Base-by-base conservation (phyloP, 1,140 invertebrate species). In the Aphidius ervi region DNA sequence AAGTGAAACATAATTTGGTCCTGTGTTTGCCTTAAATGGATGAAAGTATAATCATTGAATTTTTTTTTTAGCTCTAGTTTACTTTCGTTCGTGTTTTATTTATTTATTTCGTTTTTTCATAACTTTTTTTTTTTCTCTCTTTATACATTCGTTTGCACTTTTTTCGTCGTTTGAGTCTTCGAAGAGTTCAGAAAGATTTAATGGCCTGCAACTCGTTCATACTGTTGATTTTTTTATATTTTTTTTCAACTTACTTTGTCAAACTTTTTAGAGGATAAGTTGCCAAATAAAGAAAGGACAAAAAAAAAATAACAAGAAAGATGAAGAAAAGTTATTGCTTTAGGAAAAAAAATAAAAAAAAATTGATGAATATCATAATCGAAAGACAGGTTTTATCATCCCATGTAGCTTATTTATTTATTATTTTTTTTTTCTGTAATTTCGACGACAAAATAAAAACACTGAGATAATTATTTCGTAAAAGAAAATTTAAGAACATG, bases 151-250 rank as follows among this genome's bases (percentile, higher is more conserved):
- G 47, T 42, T n/a, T 9, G 52, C 7, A 42, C 40, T 52, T 52
- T n/a, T 41, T 54, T 37, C 48, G 7, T 52, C 37, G 7, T 52
- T 52, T 39, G 39, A 54, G n/a, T 42, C 9, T 54, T 54, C 46
- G 46, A 46, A 57, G 56, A 57, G 46, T 57, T 57, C 20, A 57
- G 56, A 57, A 57, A 57, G 45, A 57, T 48, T 57, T 47, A 57
- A 57, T 57, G 56, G 56, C 46, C 46, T 55, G 53, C 53, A 55
- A 46, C 55, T 57, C 56, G 16, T 37, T 57, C 56, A 7, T 31
- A 39, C 10, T 9, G 23, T 20, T 45, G 8, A 5, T 46, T 10
- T 47, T 57, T 47, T 57, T 8, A 57, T 31, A 31, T 56, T 56
- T 46, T 31, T 56, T 31, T 7, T 10, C 41, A 9, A 54, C 42